Conservation (phyloP, 2,888 invertebrate species). For the Lasioglossum lativentre region DNA sequence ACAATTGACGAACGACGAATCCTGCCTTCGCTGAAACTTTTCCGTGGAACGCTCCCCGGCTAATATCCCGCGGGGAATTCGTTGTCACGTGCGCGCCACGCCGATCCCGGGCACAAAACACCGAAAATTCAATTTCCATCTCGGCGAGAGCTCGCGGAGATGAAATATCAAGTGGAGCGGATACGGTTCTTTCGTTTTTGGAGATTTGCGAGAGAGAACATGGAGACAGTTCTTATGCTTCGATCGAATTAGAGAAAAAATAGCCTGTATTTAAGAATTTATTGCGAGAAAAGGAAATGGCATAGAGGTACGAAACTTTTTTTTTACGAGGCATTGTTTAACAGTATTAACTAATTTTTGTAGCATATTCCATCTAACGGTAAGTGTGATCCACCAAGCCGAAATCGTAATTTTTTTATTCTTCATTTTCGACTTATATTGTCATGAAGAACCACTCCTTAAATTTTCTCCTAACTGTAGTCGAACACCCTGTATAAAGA, state of each 20-base stretch:
- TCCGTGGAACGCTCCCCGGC: not conserved
- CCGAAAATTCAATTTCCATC: slow-evolving; percentile 9
- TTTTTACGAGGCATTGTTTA: too few species aligned
- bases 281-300: not conserved
- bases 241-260: not conserved
- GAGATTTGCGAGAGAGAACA: not conserved
- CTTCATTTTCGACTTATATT: too few species aligned
- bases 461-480: too few species aligned
- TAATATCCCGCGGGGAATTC: not conserved
- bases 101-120: not conserved
- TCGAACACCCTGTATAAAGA: too few species aligned
- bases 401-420: too few species aligned
- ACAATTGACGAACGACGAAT: slow-evolving; percentile 39
- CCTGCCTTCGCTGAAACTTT: slow-evolving; percentile 17
- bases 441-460: too few species aligned
- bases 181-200: not conserved
- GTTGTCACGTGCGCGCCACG: slow-evolving; percentile 1
- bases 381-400: too few species aligned
- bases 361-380: too few species aligned
- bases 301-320: too few species aligned
- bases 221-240: not conserved
- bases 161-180: not conserved
- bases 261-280: not conserved
- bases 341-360: too few species aligned
- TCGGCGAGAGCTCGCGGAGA: not conserved